Base-by-base conservation (phyloP, 2,888 invertebrate genomes). In the Leucania comma region DNA sequence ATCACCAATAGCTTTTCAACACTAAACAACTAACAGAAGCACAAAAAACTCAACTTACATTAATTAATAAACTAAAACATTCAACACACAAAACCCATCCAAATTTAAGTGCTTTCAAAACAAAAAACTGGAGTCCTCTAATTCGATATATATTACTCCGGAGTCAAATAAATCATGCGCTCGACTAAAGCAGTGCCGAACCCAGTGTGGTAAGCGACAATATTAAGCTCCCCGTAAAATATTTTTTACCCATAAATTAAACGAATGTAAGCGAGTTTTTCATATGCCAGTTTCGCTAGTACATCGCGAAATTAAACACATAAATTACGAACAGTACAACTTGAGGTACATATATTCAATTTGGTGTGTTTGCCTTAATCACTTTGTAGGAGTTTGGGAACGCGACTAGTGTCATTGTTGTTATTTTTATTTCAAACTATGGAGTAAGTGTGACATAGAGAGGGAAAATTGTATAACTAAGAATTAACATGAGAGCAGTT, bases 171-270 rank as follows among this genome's bases (percentile, higher is more conserved):
- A 84, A 84, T 84, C 79, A 82, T 68, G 26, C 22, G 50, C 58
- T 59, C 68, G 57, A 65, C 75, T 84, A 84, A 84, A 80, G 74
- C 75, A 84, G 54, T 84, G 79, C 84, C 79, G 73, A 84, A 81
- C 66, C 56, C 81, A 79, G 81, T 84, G 82, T 24, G 83, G 84
- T 84, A 84, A 77, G 72, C 88, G 81, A 86, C 90, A 87, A 87
- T 91, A 91, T 92, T 89, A 90, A 89, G 81, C 89, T 85, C 80
- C 80, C 80, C 77, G 82, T 79, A 87, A 89, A 90, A 90, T 89
- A 91, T 93, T 93, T 94, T 94, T 94, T 92, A 90, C 90, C 90
- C 90, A 94, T 95, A 95, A 95, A 95, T 95, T 95, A 92, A 92
- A 81, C 79, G 87, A 80, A 91, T 89, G 88, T 88, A 90, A 92